phyloP scores from a whole-genome alignment of 2,888 invertebrate genomes.

The Petrophora chlorosata region DNA sequence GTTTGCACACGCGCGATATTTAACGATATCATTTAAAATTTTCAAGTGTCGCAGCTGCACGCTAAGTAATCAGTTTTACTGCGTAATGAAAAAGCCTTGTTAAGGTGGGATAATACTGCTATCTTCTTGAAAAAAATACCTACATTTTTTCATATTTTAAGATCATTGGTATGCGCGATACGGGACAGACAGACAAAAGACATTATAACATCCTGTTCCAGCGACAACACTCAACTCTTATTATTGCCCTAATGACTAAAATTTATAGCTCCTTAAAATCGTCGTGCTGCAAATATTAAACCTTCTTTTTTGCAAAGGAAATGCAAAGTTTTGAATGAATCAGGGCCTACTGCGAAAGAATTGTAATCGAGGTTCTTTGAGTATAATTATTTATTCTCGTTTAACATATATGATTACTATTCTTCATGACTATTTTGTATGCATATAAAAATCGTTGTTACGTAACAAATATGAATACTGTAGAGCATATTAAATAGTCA shows the following conservation, averaged over 20 bases:
- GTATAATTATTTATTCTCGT: not conserved
- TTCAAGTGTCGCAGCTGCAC: slow-evolving; percentile 50
- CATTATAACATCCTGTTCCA: slow-evolving; percentile 81
- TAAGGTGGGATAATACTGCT: slow-evolving; percentile 52
- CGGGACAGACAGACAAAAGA: slow-evolving; percentile 77
- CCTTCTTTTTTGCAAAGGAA: slow-evolving; percentile 54
- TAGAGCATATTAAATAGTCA: too few species aligned
- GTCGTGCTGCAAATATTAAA: slow-evolving; percentile 78
- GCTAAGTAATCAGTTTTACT: slow-evolving; percentile 55
- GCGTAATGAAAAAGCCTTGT: slow-evolving; percentile 55
- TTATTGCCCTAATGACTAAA: slow-evolving; percentile 82
- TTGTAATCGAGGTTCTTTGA: slow-evolving; percentile 2
- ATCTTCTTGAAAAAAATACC: too few species aligned
- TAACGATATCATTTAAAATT: slow-evolving; percentile 49
- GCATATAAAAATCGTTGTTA: too few species aligned
- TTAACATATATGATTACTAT: too few species aligned
- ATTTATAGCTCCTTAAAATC: slow-evolving; percentile 81
- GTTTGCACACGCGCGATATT: slow-evolving; percentile 46
- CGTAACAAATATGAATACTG: too few species aligned
- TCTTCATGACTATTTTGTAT: too few species aligned
- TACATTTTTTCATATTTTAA: too few species aligned
- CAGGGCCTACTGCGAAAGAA: slow-evolving; percentile 28
- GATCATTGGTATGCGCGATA: slow-evolving; percentile 78
- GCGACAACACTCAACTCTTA: slow-evolving; percentile 75
- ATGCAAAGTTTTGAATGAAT: slow-evolving; percentile 43